phyloP scores from a whole-genome alignment of 2,888 invertebrate genomes.

The Lasioglossum pauxillum region DNA sequence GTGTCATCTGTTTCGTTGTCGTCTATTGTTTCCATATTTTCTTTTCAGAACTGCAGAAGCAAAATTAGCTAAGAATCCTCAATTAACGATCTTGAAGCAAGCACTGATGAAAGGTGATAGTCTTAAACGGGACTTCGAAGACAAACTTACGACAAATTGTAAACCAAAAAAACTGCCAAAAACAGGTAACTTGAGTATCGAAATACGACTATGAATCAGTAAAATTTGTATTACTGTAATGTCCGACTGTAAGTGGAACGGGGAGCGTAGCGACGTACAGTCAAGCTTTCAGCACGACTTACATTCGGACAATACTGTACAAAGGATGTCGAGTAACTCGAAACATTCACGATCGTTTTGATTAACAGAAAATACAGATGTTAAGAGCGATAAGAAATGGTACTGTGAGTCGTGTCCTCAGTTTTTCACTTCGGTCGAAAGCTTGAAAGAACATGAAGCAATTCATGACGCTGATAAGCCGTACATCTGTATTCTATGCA shows the following conservation, averaged over 20 bases:
- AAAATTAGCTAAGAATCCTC: conserved; percentile 84
- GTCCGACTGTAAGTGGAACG: no score
- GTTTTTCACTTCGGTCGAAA: conserved; percentile 77
- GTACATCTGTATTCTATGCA: conserved; percentile 86
- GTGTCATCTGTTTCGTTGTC: neutral
- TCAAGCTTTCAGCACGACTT: no score
- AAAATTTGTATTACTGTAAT: conserved; percentile 53
- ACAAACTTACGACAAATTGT: conserved; percentile 77
- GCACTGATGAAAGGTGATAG: conserved; percentile 79
- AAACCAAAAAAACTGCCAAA: conserved; percentile 76
- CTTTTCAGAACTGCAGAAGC: conserved; percentile 82
- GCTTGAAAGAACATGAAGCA: conserved; percentile 79
- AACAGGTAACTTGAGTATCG: conserved; percentile 80
- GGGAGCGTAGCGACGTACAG: no score
- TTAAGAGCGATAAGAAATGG: conserved; percentile 77
- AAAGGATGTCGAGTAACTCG: neutral
- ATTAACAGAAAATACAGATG: conserved; percentile 67
- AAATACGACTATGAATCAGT: conserved; percentile 34
- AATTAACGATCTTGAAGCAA: conserved; percentile 82
- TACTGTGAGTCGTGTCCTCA: conserved; percentile 80
- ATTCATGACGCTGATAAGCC: conserved; percentile 81
- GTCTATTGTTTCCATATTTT: neutral
- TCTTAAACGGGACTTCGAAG: conserved; percentile 79
- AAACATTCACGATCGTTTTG: neutral
- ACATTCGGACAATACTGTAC: neutral